A percentile compares a stretch with the other conserved stretches of the same genome.
These are phyloP conservation scores for Onychomys leucogaster DNA, from an alignment of 2,797 vertebrate species.

Conservation along the genomic window DNA sequence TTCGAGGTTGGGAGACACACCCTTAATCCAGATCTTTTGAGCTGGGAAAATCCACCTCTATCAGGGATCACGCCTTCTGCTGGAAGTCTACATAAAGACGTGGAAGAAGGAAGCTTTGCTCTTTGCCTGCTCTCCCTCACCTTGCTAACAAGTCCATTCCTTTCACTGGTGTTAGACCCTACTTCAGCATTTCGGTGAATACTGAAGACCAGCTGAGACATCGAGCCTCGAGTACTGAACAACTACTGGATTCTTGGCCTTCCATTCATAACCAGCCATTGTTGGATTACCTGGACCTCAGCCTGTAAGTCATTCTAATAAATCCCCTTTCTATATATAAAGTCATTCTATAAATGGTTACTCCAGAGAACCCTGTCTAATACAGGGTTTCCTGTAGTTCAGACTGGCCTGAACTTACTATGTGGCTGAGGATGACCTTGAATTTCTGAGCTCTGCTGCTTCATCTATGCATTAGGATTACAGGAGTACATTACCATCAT, in stretches of 20 bases:
- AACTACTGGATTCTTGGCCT: no score
- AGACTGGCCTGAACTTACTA: not conserved
- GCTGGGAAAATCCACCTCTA: not conserved
- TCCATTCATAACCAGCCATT: not conserved
- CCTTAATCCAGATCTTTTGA: not conserved
- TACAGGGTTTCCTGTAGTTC: not conserved
- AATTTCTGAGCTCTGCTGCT: not conserved
- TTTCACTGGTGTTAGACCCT: no score
- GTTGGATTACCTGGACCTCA: not conserved
- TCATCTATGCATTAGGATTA: not conserved
- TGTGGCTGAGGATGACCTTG: not conserved
- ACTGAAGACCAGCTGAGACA: not conserved
- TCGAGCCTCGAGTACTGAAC: not conserved
- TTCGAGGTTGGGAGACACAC: not conserved
- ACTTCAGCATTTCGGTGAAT: not conserved
- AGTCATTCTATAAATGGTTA: not conserved
- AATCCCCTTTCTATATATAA: not conserved
- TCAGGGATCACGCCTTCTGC: not conserved
- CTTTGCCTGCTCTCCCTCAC: no score
- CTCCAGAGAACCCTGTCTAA: not conserved
- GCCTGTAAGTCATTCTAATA: not conserved
- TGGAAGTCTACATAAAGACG: no score
- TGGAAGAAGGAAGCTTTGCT: not conserved
- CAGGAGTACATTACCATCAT: accelerated
- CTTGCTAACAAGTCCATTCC: no score